Base-by-base conservation (phyloP, 2,888 invertebrate genomes). In the Thera britannica region DNA sequence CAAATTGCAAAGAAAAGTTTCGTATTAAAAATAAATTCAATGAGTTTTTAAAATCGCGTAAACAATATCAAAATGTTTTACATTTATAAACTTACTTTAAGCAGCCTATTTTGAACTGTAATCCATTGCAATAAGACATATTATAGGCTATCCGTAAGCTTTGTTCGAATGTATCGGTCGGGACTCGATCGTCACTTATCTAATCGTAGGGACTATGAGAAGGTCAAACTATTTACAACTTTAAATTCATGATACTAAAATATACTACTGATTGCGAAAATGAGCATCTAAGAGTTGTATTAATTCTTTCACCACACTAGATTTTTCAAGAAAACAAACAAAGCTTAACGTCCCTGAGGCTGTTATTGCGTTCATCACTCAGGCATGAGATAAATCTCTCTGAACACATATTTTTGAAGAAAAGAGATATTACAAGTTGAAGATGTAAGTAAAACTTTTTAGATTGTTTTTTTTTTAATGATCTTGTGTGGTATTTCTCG, bases 91-190 rank as follows among this genome's bases (percentile, higher is more conserved):
- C 23, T 23, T 46, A 67, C 60, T 56, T 61, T 58, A 55, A 70
- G 62, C 62, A 58, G 65, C 44, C 55, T 9, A 55, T 57, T 65
- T 57, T 65, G 2, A 58, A 60, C 49, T 62, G 5, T 70, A 67
- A 60, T 54, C 2, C 23, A 56, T 69, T 49, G 34, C 60, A 61
- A 52, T 55, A 57, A 34, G 52, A 62, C 46, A 44, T 7, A 48
- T 58, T 3, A 34, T 61, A 71, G 63, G 57, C 63, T 55, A 4
- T 46, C 62, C 41, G 57, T 70, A 72, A 64, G 58, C 57, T 57
- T 12, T 81, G 81, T 86, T 88, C 88, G 84, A 80, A 79, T 73
- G 79, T 79, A 74, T 90, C 90, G 90, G 83, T 89, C 90, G 88
- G 79, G 76, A 79, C 79, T 77, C 73, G 72, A 52, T 74, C 74